Evolutionary conservation across 2,113 vertebrate genomes (phyloP), one percentile per base, ranked within the genome.

Genomic region (Nematolebias whitei): DNA sequence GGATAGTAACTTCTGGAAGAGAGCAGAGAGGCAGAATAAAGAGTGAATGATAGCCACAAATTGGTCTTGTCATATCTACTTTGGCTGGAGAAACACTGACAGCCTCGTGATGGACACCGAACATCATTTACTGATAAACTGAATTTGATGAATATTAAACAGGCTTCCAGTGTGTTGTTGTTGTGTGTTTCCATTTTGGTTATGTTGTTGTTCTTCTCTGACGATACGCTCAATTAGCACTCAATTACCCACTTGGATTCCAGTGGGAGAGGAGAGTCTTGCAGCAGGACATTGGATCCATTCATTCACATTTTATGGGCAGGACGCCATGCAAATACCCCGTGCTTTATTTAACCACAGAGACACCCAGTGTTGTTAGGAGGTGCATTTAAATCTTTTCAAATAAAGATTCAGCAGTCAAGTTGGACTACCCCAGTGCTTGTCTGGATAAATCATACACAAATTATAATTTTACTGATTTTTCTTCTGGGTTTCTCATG

Each of bases 151-250:
- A 73, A 71, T 73, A 45, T 68, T 80, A 47, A 80, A 43, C 55
- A 57, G 60, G 39, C 18, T 15, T 38, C 58, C 24, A 4, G 14
- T 72, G 65, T 72, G 66, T 54, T 51, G 66, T 54, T 51, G 44
- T 68, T 68, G 64, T 57, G 43, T 66, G 39, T 65, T 69, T 57
- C 58, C 32, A 55, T 81, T 35, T 77, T 79, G 57, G 62, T 51
- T 68, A 44, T 56, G 60, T 67, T 63, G 59, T 68, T 80, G 44
- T 63, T 63, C 64, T n/a, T 57, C 69, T 78, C 61, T n/a, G 55
- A 55, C 10, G 69, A 74, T 79, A 55, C 55, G 76, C 80, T 84
- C 71, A 64, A 87, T 87, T 86, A 84, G 62, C 67, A 68, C 79
- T 83, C 67, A 84, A 77, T 87, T 84, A 81, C 67, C 70, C 35